These are phyloP conservation scores for Lasioglossum lativentre DNA, from an alignment of 2,888 invertebrate genomes.

Conservation along the genomic window DNA sequence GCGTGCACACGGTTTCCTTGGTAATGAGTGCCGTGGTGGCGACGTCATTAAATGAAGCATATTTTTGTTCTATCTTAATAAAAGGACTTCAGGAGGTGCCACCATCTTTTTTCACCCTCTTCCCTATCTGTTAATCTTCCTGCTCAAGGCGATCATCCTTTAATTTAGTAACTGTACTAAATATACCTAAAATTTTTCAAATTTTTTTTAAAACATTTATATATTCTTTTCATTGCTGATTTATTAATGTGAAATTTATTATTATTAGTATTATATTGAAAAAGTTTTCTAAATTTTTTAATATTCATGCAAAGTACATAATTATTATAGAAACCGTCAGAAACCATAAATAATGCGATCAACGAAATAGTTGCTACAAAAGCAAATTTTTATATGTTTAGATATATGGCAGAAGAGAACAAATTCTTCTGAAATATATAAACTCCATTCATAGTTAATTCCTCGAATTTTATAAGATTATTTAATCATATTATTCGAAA, in stretches of 20 bases:
- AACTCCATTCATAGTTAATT: background rate
- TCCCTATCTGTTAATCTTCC: conserved; percentile 38
- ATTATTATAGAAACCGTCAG: background rate
- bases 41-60: conserved; percentile 78
- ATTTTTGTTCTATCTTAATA: conserved; percentile 79
- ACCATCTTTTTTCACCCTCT: conserved; percentile 50
- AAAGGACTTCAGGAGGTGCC: conserved; percentile 68
- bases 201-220: background rate
- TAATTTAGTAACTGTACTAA: background rate
- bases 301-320: background rate
- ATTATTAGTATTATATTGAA: background rate
- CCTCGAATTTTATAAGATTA: background rate
- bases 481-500: background rate
- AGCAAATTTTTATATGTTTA: background rate
- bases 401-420: background rate
- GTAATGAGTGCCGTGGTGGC: conserved; percentile 72
- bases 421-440: background rate
- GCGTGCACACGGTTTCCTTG: conserved; percentile 72
- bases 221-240: background rate
- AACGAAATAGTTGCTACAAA: background rate
- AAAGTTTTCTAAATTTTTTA: background rate
- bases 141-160: conserved; percentile 28
- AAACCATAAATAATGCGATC: background rate
- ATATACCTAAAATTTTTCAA: too few species aligned
- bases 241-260: background rate